These are phyloP conservation scores for Crepidodera aurea DNA, from an alignment of 2,888 invertebrate species.

Conservation along the genomic window DNA sequence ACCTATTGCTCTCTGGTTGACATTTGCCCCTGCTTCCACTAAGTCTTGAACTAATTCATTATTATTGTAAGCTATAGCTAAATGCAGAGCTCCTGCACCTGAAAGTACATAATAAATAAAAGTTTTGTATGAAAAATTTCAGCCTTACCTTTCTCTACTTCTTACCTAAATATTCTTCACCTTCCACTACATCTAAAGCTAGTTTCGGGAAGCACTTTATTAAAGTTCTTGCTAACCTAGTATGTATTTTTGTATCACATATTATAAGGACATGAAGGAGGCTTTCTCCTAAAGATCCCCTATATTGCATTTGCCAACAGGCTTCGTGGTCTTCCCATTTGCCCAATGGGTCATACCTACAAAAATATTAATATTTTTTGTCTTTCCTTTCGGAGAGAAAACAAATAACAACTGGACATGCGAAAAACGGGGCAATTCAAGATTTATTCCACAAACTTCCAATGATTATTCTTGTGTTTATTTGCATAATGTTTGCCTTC, in stretches of 20 bases:
- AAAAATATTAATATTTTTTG: no score
- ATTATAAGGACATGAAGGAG: conserved; percentile 94
- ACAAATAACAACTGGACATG: no score
- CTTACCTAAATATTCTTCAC: conserved; percentile 85
- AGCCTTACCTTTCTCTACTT: no score
- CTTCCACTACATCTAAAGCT: conserved; percentile 93
- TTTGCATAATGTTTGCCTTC: no score
- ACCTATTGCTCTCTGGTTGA: conserved; percentile 93
- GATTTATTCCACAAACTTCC: no score
- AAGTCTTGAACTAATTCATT: conserved; percentile 93
- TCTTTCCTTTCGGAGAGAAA: no score
- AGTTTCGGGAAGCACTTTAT: conserved; percentile 91
- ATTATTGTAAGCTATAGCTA: conserved; percentile 96
- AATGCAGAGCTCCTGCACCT: conserved; percentile 93
- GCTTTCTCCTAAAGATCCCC: conserved; percentile 95
- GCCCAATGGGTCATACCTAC: conserved; percentile 84
- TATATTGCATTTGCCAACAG: conserved; percentile 97
- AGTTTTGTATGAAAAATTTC: neutral
- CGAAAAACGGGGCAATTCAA: no score
- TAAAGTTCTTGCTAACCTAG: conserved; percentile 85
- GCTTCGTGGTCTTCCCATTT: conserved; percentile 92
- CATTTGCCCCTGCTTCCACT: conserved; percentile 90
- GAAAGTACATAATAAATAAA: conserved; percentile 8
- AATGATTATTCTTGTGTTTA: no score
- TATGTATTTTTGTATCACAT: conserved; percentile 85